phyloP scores from a whole-genome alignment of 2,113 vertebrate species.

The Gnathonemus echidnorhynchus region DNA sequence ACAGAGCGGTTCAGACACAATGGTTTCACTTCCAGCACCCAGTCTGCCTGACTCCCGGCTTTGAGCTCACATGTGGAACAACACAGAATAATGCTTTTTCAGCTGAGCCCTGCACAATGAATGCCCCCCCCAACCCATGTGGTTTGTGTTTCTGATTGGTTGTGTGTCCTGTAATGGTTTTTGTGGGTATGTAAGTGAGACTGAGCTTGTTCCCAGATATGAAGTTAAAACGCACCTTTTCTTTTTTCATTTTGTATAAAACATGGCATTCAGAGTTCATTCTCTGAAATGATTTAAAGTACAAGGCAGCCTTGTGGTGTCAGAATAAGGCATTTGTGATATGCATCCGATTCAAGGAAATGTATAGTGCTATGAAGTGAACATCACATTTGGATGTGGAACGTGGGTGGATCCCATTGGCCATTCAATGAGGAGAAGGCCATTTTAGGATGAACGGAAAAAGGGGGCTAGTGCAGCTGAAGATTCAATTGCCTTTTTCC shows the following conservation, averaged over 20 bases:
- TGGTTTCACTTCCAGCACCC: constrained; percentile 37
- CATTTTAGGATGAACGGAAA: neutral
- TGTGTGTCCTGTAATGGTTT: neutral
- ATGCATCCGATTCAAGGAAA: neutral
- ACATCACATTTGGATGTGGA: neutral
- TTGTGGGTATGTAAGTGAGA: neutral
- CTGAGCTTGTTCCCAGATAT: neutral
- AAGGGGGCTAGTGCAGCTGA: neutral
- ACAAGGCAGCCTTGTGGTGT: neutral
- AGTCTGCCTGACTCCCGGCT: constrained; percentile 14
- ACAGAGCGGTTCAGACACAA: constrained; percentile 17
- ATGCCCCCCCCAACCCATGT: neutral
- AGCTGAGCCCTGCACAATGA: neutral
- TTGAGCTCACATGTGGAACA: constrained; percentile 11
- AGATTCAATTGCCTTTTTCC: neutral
- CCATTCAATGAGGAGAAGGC: neutral
- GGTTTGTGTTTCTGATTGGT: neutral
- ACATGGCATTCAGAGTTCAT: neutral
- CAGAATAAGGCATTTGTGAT: neutral
- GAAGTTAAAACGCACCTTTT: neutral
- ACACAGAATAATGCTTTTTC: constrained; percentile 2
- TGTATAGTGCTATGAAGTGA: neutral
- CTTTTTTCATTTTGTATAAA: neutral
- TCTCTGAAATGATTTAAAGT: neutral
- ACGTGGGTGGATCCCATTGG: neutral